These are phyloP conservation scores for Sternotherus odoratus DNA, from an alignment of 2,797 vertebrate species.

Conservation along the genomic window DNA sequence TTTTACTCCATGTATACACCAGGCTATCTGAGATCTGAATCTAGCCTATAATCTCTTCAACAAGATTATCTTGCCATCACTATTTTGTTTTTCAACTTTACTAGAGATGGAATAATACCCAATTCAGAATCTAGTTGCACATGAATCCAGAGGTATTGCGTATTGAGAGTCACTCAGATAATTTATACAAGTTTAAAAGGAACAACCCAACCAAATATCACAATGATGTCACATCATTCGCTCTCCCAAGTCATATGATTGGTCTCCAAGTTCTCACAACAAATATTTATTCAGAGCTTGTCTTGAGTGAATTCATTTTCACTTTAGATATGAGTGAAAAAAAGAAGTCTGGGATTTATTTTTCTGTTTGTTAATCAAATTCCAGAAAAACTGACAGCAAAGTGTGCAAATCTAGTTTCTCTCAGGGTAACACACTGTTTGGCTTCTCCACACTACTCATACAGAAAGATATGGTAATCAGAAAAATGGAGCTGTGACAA, in stretches of 20 bases:
- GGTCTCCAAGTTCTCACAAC: not conserved
- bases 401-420: not conserved
- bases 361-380: not conserved
- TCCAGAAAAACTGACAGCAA: not conserved
- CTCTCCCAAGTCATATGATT: not conserved
- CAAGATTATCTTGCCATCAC: not conserved
- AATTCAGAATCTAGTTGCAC: not conserved
- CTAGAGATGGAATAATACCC: fast-evolving
- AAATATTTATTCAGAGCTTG: not conserved
- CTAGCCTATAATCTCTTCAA: not conserved
- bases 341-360: not conserved
- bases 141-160: not conserved
- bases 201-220: not conserved
- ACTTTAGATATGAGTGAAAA: not conserved
- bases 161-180: slow-evolving; percentile 5
- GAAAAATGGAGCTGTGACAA: not conserved
- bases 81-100: not conserved
- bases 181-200: not conserved
- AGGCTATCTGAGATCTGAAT: not conserved
- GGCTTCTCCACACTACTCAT: not conserved
- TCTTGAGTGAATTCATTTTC: not conserved
- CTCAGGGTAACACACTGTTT: not conserved
- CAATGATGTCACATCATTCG: not conserved
- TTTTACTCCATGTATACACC: not conserved
- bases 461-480: not conserved